Base-by-base conservation (phyloP, 1,140 invertebrate genomes). In the Pseudomyrmex gracilis region DNA sequence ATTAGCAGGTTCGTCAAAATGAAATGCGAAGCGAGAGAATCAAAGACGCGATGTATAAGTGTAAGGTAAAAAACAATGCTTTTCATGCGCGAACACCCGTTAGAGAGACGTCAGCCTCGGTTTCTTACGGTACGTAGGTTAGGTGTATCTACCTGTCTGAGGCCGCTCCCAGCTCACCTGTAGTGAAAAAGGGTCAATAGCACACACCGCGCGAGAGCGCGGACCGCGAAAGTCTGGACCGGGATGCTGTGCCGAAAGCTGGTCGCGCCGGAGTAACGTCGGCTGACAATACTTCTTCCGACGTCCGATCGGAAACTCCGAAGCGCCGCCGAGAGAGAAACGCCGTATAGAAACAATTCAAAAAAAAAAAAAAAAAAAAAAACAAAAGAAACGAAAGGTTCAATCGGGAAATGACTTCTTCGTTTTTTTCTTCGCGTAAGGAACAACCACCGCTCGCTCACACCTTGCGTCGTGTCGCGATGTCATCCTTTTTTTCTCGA, bases 151-250 rank as follows among this genome's bases (percentile, higher is more conserved):
- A 90, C 90, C 90, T 90, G 90, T 89, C 88, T 86, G 76, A 80
- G 83, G 77, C 87, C 90, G 89, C 89, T 90, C 89, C 89, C 85
- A 86, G 71, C 87, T 90, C 90, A 90, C 90, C 90, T 91, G 90
- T 84, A 82, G 84, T 87, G 87, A 90, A 92, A 92, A 92, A 90
- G 88, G 91, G 91, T 92, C 91, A 92, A 92, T 90, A 90, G 91
- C 89, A 91, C 91, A 87, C 67, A 73, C 60, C 3, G 84, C 7
- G 84, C 82, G 22, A 51, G 61, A 55, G 51, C 76, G 49, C 83
- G 51, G 57, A 68, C 85, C 58, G 89, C 73, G 73, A 90, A 90
- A 84, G 86, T 90, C 63, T 90, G 85, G 88, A 85, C 88, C 87
- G 63, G 74, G 87, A 82, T 34, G 67, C 66, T 78, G 84, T 66